Base-by-base conservation (phyloP, 2,888 invertebrate species). In the Chymomyza caudatula region DNA sequence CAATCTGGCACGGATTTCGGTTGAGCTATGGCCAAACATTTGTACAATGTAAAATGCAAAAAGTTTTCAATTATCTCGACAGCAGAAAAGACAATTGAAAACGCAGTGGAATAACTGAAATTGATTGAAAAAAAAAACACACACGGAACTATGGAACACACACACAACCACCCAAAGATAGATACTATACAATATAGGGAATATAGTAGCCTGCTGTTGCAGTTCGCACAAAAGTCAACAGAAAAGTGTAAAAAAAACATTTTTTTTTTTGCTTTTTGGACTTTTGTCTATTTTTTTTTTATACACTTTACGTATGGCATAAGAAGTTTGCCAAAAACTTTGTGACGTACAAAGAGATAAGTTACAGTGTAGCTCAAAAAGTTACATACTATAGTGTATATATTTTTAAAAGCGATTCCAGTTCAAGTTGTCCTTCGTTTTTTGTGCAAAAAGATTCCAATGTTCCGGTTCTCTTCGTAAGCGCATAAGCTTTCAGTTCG, bases 101-200 rank as follows among this genome's bases (percentile, higher is more conserved):
- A 51, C 22, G 20, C 19, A 47, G n/a, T 20, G 51, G 13, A 15
- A 51, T 19, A 51, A 19, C 20, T 19, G 20, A 20, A 51, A 51
- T 51, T 22, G 51, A 51, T 51, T 51, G 51, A 3, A 22, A 51
- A 51, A n/a, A n/a, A n/a, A n/a, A n/a, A n/a, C n/a, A n/a, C n/a
- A n/a, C n/a, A n/a, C n/a, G n/a, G n/a, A n/a, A n/a, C n/a, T n/a
- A n/a, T n/a, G n/a, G n/a, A n/a, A n/a, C n/a, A n/a, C n/a, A n/a
- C n/a, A 51, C 51, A 20, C 20, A 51, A 19, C 19, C 51, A 4
- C 17, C n/a, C 15, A 3, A 5, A 47, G 15, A 0, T 37, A 37
- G 11, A 15, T 8, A 47, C 47, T 47, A 37, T 15, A 47, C 4
- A 37, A 4, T 0, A 43, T 15, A 11, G 43, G n/a, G 43, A 11